Percentiles rank a stretch among this genome's conserved stretches.
These are phyloP conservation scores for Oceanodroma leucorhoa DNA, from an alignment of 2,797 vertebrate genomes.

Conservation along the genomic window DNA sequence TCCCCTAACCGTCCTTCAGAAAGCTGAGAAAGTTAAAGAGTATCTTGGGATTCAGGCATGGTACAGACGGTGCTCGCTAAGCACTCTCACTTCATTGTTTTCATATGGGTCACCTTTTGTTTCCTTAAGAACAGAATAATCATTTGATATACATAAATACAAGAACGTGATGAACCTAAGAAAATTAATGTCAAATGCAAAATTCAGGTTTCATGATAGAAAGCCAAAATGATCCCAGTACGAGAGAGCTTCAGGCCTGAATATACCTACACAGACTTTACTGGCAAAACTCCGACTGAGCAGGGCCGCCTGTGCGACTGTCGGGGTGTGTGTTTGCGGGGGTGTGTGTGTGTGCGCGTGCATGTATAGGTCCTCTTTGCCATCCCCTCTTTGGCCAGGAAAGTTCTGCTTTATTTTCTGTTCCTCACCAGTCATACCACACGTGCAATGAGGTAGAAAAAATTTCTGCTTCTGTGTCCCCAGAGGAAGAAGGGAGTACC, in stretches of 20 bases:
- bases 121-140: not conserved
- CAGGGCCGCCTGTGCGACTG: not conserved
- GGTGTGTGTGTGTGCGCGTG: rapidly evolving
- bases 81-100: not conserved
- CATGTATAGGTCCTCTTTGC: not conserved
- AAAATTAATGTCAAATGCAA: not conserved
- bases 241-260: not conserved
- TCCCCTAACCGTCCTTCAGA: not conserved
- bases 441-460: not conserved
- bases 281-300: not conserved
- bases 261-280: not conserved
- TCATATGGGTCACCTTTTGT: not conserved
- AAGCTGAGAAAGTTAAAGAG: not conserved
- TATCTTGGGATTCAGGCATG: not conserved
- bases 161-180: not conserved
- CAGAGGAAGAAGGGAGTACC: not conserved
- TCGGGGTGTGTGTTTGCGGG: not conserved
- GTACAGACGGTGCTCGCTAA: not conserved
- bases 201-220: not conserved
- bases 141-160: not conserved
- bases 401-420: not conserved
- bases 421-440: not conserved
- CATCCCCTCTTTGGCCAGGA: not conserved
- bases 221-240: not conserved
- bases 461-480: not conserved